Percentiles rank a stretch among this genome's conserved stretches.
phyloP scores from a whole-genome alignment of 2,888 invertebrate genomes.

The Barypeithes pellucidus region DNA sequence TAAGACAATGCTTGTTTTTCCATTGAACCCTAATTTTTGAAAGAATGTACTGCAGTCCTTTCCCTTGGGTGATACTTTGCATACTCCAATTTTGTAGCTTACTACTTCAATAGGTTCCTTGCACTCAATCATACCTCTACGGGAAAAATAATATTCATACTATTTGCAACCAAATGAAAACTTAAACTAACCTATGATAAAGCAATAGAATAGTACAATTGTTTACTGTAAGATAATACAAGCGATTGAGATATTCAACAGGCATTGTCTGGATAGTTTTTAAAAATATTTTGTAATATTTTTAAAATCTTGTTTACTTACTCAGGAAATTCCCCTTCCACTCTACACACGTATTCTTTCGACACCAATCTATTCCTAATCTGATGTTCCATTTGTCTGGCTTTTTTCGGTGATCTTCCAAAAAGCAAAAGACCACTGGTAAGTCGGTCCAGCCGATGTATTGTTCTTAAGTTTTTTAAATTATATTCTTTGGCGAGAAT shows the following conservation, averaged over 20 bases:
- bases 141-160: constrained; percentile 59
- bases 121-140: constrained; percentile 87
- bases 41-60: constrained; percentile 95
- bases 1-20: constrained; percentile 92
- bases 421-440: constrained; percentile 95
- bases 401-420: constrained; percentile 94
- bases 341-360: constrained; percentile 96
- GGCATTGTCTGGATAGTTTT: too few relatives aligned
- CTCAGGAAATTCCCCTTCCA: constrained; percentile 95
- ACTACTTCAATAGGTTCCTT: constrained; percentile 94
- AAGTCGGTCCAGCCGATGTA: constrained; percentile 96
- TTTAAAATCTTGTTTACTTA: too few relatives aligned
- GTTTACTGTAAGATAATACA: too few relatives aligned
- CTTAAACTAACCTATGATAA: too few relatives aligned
- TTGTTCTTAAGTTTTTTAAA: constrained; percentile 92
- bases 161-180: too few relatives aligned
- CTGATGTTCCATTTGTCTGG: constrained; percentile 95
- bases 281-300: too few relatives aligned
- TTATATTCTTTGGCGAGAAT: constrained; percentile 97
- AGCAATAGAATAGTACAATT: too few relatives aligned
- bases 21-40: constrained; percentile 90
- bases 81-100: constrained; percentile 96
- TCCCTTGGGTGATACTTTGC: constrained; percentile 93
- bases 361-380: constrained; percentile 92
- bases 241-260: too few relatives aligned